Base-by-base conservation (phyloP, 2,888 invertebrate genomes). In the Achlya flavicornis region DNA sequence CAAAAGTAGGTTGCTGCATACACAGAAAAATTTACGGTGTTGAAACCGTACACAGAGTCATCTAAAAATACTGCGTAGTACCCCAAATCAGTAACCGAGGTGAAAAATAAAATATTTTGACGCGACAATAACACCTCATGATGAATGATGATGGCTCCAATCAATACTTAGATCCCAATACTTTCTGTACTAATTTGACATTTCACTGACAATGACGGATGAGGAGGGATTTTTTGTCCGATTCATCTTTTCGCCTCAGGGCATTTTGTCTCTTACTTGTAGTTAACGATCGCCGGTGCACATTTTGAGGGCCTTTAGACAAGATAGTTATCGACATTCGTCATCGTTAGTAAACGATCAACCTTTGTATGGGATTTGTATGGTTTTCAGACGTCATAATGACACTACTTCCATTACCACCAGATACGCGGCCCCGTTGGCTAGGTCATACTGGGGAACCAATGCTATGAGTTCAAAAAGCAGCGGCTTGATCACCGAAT, bases 121-220 rank as follows among this genome's bases (percentile, higher is more conserved):
- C 58, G 57, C 61, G 59, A 61, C 61, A 64, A 66, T 63, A 59
- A 59, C 63, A 61, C 53, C 58, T 64, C 66, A 73, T 80, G 81
- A 79, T 80, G 70, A 75, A 80, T 79, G 78, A 71, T 66, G 58
- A 61, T 62, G 62, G 61, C 68, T 64, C 70, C 73, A 77, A 79
- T 81, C 79, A 78, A 75, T 80, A 76, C 71, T 71, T 73, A 73
- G 74, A 77, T 71, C 68, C 75, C 70, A 69, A 69, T 75, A 77
- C 74, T 77, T 72, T 74, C 69, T 69, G 70, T 74, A 71, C 74
- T 81, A 81, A 82, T 83, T 80, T 82, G 80, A 81, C 83, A 72
- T 76, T 71, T 73, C 73, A 64, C 63, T 75, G 82, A 82, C 83
- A 81, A 75, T 80, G 82, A 82, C 70, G 69, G 79, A 73, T 75